These are phyloP conservation scores for Aselliscus stoliczkanus DNA, from an alignment of 2,797 vertebrate genomes.

Conservation along the genomic window DNA sequence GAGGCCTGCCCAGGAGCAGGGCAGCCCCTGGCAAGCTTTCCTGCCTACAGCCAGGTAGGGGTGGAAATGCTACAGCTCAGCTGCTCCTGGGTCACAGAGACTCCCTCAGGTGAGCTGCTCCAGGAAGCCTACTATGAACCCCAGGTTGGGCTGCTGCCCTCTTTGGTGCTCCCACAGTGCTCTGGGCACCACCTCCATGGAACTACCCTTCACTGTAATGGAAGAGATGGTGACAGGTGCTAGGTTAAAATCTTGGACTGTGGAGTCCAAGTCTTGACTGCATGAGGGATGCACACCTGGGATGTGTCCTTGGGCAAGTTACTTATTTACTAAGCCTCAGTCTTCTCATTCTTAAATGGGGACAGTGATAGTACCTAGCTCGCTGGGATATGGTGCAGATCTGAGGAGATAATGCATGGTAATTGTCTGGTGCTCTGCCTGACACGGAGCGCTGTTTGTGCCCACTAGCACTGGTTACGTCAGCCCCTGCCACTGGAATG, in stretches of 20 bases:
- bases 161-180: not conserved
- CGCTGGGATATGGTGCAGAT: not conserved
- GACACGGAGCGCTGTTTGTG: not conserved
- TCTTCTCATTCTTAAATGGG: not conserved
- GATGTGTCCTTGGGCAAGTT: not conserved
- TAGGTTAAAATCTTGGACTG: not conserved
- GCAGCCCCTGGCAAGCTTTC: not conserved
- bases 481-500: rapidly evolving
- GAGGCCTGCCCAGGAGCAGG: not conserved
- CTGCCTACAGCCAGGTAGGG: not conserved
- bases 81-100: not conserved
- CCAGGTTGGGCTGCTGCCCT: not conserved
- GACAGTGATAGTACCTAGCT: not conserved
- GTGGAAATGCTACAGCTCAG: rapidly evolving
- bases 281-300: not conserved
- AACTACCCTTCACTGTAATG: not conserved
- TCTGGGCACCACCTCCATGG: not conserved
- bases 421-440: not conserved
- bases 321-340: not conserved
- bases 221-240: not conserved
- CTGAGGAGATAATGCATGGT: not conserved
- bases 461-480: not conserved
- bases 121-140: not conserved
- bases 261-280: not conserved
- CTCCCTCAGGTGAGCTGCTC: not conserved